Evolutionary conservation across 2,113 vertebrate species (phyloP).

Genomic region (Abramis brama): DNA sequence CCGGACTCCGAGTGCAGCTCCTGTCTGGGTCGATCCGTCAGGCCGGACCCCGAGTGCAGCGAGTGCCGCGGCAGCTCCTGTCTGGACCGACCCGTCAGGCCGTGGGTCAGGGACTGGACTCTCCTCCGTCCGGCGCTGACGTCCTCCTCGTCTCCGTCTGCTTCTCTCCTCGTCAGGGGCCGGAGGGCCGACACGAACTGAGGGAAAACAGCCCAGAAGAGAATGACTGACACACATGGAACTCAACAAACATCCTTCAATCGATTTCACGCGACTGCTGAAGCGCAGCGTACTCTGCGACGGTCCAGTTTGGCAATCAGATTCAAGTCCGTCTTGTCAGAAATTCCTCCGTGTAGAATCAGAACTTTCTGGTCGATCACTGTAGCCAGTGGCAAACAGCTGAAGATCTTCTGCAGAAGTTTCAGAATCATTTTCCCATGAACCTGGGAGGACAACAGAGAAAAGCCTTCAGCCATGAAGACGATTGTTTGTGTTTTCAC

Average conservation of each 20-base stretch:
- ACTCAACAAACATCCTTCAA: neutral
- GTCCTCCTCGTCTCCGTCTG: neutral
- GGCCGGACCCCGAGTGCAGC: conserved; percentile 60
- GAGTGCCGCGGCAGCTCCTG: conserved; percentile 55
- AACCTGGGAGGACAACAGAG: conserved; percentile 68
- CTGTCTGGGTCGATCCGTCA: conserved; percentile 70
- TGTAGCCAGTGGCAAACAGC: conserved; percentile 89
- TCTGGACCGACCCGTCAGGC: neutral
- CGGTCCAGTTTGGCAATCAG: conserved; percentile 81
- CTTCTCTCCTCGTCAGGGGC: conserved; percentile 66
- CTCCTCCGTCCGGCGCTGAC: conserved; percentile 47
- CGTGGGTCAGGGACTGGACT: conserved; percentile 62
- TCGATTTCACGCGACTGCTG: neutral
- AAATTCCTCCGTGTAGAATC: conserved; percentile 89
- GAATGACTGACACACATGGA: neutral
- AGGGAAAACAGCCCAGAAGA: neutral
- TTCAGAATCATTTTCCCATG: conserved; percentile 89
- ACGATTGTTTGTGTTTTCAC: neutral
- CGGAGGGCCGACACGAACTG: conserved; percentile 86
- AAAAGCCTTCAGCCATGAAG: neutral
- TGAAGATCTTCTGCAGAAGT: conserved; percentile 88
- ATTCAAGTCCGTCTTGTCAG: conserved; percentile 84
- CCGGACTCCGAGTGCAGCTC: conserved; percentile 69
- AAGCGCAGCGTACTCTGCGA: conserved; percentile 78
- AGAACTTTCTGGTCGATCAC: conserved; percentile 89